These are phyloP conservation scores for Euwallacea similis DNA, from an alignment of 1,140 invertebrate genomes.

Conservation along the genomic window DNA sequence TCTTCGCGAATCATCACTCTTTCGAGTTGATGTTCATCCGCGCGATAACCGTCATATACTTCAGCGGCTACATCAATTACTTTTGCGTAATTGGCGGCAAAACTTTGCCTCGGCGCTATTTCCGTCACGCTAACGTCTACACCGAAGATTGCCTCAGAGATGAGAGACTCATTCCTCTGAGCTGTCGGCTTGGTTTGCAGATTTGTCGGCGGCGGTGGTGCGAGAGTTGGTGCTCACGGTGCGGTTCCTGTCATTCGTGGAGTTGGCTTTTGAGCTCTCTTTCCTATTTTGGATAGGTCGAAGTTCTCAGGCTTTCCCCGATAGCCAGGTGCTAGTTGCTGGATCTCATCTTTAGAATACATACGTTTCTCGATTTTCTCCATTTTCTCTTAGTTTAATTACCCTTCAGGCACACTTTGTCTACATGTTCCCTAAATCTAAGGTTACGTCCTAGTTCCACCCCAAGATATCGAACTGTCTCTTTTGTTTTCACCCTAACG, in stretches of 20 bases:
- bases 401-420: background rate
- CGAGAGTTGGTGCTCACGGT: background rate
- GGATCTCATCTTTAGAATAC: too few relatives aligned
- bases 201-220: constrained; percentile 21
- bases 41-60: constrained; percentile 7
- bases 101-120: constrained; percentile 36
- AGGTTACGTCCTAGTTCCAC: background rate
- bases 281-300: too few relatives aligned
- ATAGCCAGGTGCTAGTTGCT: too few relatives aligned
- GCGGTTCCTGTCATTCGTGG: too few relatives aligned
- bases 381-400: background rate
- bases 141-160: constrained; percentile 14
- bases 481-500: background rate
- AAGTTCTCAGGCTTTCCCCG: too few relatives aligned
- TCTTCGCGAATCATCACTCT: constrained; percentile 12
- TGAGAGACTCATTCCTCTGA: constrained; percentile 32
- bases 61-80: constrained; percentile 27
- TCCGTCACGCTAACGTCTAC: constrained; percentile 31
- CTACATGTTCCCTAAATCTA: background rate
- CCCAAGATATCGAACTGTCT: background rate
- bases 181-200: constrained; percentile 20
- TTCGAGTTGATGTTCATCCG: constrained; percentile 36
- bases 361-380: constrained; percentile 3
- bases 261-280: too few relatives aligned
- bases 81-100: constrained; percentile 22